Percentiles rank a stretch among this genome's conserved stretches.
These are phyloP conservation scores for Euglossa dilemma DNA, from an alignment of 1,140 invertebrate species.

Conservation along the genomic window DNA sequence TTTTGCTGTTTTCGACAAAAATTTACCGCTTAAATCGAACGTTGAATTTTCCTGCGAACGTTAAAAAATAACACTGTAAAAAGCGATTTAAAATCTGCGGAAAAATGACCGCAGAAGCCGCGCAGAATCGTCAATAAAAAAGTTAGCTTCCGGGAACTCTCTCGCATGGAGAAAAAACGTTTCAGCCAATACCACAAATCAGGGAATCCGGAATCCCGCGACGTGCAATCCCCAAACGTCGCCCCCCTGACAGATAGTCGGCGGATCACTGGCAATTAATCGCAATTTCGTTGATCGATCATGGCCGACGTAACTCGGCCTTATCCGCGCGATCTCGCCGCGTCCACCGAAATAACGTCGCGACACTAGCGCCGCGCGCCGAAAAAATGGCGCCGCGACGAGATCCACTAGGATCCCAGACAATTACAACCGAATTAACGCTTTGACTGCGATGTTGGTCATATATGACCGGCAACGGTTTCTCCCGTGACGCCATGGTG, in stretches of 20 bases:
- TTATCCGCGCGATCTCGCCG: neutral
- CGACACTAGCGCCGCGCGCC: neutral
- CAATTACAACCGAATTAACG: neutral
- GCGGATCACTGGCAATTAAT: constrained; percentile 1
- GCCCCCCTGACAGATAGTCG: neutral
- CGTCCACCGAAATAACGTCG: neutral
- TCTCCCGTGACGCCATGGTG: too few species aligned
- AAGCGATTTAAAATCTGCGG: too few species aligned
- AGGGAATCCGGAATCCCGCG: neutral
- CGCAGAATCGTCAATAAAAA: too few species aligned
- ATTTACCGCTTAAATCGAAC: too few species aligned
- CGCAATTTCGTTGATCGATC: constrained; percentile 14
- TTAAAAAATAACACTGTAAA: too few species aligned
- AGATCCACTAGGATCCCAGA: neutral
- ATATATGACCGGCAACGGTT: too few species aligned
- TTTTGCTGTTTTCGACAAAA: too few species aligned
- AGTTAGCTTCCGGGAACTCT: too few species aligned
- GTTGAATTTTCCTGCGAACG: too few species aligned
- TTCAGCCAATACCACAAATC: neutral
- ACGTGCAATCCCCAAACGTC: neutral
- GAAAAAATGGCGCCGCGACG: neutral
- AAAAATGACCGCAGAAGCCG: too few species aligned
- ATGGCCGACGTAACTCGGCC: neutral
- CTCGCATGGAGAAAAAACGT: neutral
- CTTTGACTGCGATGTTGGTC: too few species aligned